These are phyloP conservation scores for Galemys pyrenaicus DNA, from an alignment of 2,113 vertebrate genomes.

Conservation along the genomic window DNA sequence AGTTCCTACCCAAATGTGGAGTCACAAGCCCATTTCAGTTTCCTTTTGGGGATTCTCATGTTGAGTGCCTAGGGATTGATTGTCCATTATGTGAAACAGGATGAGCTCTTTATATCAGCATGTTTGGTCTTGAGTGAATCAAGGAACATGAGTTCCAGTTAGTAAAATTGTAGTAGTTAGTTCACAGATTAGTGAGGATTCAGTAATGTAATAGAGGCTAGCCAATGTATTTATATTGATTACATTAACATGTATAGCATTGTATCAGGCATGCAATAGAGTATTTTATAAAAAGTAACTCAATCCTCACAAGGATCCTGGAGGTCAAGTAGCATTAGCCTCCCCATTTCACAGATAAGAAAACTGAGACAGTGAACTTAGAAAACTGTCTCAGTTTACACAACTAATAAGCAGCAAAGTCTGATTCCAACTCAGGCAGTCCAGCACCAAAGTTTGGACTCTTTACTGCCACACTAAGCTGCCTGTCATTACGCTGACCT, in stretches of 20 bases:
- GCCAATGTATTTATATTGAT: background rate
- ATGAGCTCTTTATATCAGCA: background rate
- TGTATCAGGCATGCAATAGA: background rate
- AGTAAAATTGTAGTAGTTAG: background rate
- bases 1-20: background rate
- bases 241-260: background rate
- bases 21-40: background rate
- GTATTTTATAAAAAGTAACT: conserved; percentile 6
- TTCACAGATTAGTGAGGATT: background rate
- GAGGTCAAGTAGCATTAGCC: background rate
- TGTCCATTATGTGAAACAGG: background rate
- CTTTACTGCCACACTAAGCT: background rate
- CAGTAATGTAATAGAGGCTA: background rate
- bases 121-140: background rate
- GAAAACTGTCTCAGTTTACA: background rate
- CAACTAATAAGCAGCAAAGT: background rate
- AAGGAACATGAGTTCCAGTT: background rate
- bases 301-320: background rate
- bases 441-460: background rate
- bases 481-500: background rate
- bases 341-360: background rate
- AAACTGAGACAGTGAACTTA: background rate
- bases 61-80: background rate
- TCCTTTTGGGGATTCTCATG: background rate
- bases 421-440: background rate